Evolutionary conservation across 1,140 invertebrate genomes (phyloP).

Genomic region (Trichoplusia ni): DNA sequence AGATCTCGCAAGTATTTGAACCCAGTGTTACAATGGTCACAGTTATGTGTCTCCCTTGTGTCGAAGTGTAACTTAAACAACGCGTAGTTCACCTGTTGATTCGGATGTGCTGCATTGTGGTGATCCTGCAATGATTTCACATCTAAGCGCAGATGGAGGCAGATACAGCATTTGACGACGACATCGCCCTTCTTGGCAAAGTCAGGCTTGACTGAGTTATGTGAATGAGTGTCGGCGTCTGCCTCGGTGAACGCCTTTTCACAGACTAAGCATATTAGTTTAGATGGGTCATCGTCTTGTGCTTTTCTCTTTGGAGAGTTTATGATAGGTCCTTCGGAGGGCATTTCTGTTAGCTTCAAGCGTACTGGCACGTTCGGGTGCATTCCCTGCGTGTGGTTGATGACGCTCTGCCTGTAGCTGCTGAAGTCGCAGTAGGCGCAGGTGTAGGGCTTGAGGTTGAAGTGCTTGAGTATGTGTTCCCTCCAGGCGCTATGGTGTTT

Average conservation of each 20-base stretch:
- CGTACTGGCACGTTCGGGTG: constrained; percentile 30
- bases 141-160: constrained; percentile 41
- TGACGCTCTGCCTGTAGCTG: constrained; percentile 31
- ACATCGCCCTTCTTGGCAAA: constrained; percentile 53
- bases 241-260: constrained; percentile 37
- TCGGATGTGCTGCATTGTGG: constrained; percentile 39
- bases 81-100: constrained; percentile 42
- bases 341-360: constrained; percentile 33
- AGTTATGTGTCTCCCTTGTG: constrained; percentile 36
- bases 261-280: constrained; percentile 52
- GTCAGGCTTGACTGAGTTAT: constrained; percentile 36
- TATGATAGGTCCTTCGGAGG: constrained; percentile 14
- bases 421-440: constrained; percentile 53
- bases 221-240: constrained; percentile 34
- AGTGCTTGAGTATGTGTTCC: constrained; percentile 55
- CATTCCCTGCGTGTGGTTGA: constrained; percentile 32
- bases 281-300: constrained; percentile 8
- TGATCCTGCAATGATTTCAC: constrained; percentile 41
- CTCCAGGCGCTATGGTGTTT: constrained; percentile 25
- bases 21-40: constrained; percentile 39
- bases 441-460: constrained; percentile 48
- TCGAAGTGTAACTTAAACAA: constrained; percentile 44
- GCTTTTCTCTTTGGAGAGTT: constrained; percentile 12
- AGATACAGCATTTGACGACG: constrained; percentile 56
- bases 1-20: constrained; percentile 48